phyloP scores from a whole-genome alignment of 1,140 invertebrate species.

The Euura saliciscinereae region DNA sequence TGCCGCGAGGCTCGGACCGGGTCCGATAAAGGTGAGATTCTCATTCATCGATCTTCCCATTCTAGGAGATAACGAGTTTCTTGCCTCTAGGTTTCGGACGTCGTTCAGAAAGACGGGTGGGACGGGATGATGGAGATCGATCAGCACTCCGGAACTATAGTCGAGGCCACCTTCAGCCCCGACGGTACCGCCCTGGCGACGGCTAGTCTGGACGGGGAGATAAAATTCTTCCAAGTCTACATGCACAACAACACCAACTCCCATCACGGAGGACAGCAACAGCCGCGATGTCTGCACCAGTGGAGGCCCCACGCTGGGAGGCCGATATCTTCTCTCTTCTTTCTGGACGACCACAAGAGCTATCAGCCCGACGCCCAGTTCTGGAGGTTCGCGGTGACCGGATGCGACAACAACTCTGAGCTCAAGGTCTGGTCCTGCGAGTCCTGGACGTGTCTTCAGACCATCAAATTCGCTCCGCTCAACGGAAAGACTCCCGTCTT shows the following conservation, averaged over 20 bases:
- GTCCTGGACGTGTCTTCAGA: slow-evolving; percentile 91
- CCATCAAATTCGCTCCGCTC: slow-evolving; percentile 70
- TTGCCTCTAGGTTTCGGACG: slow-evolving; percentile 30
- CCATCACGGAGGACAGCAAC: slow-evolving; percentile 34
- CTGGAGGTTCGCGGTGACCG: slow-evolving; percentile 94
- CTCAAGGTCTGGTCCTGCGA: slow-evolving; percentile 95
- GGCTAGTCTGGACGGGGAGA: slow-evolving; percentile 83
- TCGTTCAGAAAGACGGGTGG: slow-evolving; percentile 39
- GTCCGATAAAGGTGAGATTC: slow-evolving; percentile 40
- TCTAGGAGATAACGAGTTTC: no score
- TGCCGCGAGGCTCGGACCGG: slow-evolving; percentile 41
- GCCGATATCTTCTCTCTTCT: slow-evolving; percentile 85
- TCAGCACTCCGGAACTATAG: slow-evolving; percentile 73
- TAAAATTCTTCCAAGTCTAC: slow-evolving; percentile 89
- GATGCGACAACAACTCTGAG: slow-evolving; percentile 86
- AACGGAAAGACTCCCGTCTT: slow-evolving; percentile 57
- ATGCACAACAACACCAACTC: slow-evolving; percentile 29
- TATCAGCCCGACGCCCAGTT: slow-evolving; percentile 81
- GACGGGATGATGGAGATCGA: slow-evolving; percentile 66
- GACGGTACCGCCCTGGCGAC: slow-evolving; percentile 92
- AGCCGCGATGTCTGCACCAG: slow-evolving; percentile 82
- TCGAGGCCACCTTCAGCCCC: slow-evolving; percentile 89
- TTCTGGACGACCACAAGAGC: slow-evolving; percentile 90
- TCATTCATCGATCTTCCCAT: neutral
- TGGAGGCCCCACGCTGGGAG: slow-evolving; percentile 90